Conservation (phyloP, 2,888 invertebrate genomes). For the Chromoteleia sp. region DNA sequence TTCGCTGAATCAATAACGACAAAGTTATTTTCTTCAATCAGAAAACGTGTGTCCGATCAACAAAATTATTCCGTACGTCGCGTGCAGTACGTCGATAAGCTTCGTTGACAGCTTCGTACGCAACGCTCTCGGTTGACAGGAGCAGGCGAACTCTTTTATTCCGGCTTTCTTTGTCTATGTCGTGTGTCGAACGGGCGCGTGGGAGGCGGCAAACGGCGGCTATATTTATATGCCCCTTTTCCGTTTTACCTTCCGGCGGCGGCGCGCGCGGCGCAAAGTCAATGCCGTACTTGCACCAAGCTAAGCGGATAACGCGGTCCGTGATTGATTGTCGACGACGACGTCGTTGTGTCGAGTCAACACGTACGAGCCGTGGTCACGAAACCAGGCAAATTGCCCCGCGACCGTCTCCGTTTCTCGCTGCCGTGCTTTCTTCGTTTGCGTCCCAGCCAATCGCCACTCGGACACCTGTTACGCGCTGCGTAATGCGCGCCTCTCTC, state of each 20-base stretch:
- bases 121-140: no score
- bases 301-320: not conserved
- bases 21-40: no score
- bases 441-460: conserved; percentile 22
- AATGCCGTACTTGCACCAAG: not conserved
- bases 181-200: not conserved
- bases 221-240: not conserved
- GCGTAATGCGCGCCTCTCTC: conserved; percentile 33
- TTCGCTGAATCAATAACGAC: no score
- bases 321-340: not conserved
- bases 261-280: not conserved
- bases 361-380: no score
- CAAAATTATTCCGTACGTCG: no score
- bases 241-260: not conserved
- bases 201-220: not conserved
- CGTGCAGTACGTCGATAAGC: no score
- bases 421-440: conserved; percentile 7
- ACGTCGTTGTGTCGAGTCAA: no score
- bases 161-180: not conserved
- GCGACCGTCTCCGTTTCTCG: not conserved
- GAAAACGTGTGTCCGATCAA: no score
- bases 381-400: not conserved
- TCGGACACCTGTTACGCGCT: conserved; percentile 43
- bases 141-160: no score
- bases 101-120: no score